A percentile compares a stretch with the other conserved stretches of the same genome.
Conservation (phyloP, 2,113 vertebrate species). For the Centrocercus urophasianus region DNA sequence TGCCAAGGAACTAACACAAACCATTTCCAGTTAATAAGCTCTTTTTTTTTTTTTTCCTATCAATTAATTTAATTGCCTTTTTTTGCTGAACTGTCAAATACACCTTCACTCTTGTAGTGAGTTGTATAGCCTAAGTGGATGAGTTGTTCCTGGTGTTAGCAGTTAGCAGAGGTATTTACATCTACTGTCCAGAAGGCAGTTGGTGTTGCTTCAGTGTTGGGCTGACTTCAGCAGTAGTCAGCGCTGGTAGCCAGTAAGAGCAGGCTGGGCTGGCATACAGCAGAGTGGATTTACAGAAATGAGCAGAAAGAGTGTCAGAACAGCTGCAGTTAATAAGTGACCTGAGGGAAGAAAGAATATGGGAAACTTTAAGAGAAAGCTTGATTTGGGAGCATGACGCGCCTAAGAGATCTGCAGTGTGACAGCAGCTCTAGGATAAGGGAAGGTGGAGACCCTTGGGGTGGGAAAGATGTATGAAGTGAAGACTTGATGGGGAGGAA, state of each 20-base stretch:
- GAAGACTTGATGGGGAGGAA: rapidly evolving
- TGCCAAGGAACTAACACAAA: not conserved
- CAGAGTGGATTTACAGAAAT: not conserved
- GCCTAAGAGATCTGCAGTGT: not conserved
- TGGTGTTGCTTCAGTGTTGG: not conserved
- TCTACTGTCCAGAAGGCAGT: not conserved
- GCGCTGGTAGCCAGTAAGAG: not conserved
- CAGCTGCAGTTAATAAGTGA: not conserved
- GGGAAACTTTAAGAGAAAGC: not conserved
- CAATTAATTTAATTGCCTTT: not conserved
- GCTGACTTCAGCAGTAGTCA: not conserved
- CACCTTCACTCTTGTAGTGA: not conserved
- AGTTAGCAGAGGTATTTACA: not conserved
- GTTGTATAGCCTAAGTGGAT: not conserved
- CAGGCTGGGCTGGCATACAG: not conserved
- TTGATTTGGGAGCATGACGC: not conserved
- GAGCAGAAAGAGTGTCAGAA: not conserved
- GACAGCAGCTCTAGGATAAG: not conserved
- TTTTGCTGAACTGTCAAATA: not conserved
- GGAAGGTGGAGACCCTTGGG: not conserved
- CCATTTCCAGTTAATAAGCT: not conserved
- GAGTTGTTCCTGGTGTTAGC: not conserved
- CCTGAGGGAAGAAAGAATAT: not conserved
- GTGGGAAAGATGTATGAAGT: not conserved
- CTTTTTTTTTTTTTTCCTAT: not conserved